Percentiles rank a stretch among this genome's conserved stretches.
Evolutionary conservation across 2,888 invertebrate genomes (phyloP).

Genomic region (Temnothorax unifasciatus): DNA sequence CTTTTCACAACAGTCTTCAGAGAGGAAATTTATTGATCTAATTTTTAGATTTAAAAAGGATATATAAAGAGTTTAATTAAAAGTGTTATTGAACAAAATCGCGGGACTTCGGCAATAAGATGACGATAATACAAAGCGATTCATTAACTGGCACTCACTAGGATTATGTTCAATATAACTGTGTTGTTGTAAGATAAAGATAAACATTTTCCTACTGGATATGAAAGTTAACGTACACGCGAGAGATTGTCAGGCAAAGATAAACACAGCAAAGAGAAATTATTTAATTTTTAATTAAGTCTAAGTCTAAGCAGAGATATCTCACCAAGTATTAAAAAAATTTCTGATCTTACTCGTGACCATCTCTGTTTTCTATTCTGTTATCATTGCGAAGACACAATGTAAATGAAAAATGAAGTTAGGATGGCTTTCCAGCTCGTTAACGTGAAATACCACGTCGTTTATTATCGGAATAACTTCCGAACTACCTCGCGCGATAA

Average conservation of each 20-base stretch:
- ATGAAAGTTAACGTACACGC: not conserved
- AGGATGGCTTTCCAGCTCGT: conserved; percentile 9
- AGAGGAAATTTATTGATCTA: not conserved
- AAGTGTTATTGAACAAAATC: conserved; percentile 9
- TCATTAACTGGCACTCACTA: conserved; percentile 11
- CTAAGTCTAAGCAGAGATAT: not conserved
- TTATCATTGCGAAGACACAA: not conserved
- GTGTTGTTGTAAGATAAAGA: conserved; percentile 1
- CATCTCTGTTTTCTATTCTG: not conserved
- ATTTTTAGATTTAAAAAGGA: not conserved
- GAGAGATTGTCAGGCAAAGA: not conserved
- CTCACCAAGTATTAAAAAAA: not conserved
- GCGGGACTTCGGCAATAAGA: not conserved
- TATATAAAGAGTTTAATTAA: not conserved
- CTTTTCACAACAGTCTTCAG: not conserved
- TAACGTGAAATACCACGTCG: conserved; percentile 29
- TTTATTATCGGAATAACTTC: conserved; percentile 35
- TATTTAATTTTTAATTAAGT: conserved; percentile 1
- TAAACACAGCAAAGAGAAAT: not conserved
- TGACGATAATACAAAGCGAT: conserved; percentile 21
- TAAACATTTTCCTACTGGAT: conserved; percentile 13
- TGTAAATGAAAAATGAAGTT: not conserved
- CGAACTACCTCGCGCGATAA: not conserved
- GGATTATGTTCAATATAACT: not conserved
- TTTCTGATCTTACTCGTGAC: conserved; percentile 4